Conservation (phyloP, 2,113 vertebrate species). For the Gila orcuttii region DNA sequence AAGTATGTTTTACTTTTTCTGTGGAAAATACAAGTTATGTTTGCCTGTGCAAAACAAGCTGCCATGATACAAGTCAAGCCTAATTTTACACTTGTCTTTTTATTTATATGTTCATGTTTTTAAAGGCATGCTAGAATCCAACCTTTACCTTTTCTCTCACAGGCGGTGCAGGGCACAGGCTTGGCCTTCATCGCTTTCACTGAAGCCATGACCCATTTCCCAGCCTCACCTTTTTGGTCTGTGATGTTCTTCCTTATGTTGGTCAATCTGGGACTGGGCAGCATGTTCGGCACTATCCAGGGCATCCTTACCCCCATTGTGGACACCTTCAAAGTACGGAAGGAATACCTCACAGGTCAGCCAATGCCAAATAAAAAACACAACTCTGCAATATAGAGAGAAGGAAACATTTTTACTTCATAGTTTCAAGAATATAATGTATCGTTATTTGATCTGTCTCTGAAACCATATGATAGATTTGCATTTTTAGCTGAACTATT, state of each 20-base stretch:
- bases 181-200: slow-evolving; percentile 98
- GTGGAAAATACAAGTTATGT: neutral
- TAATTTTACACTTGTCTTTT: neutral
- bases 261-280: slow-evolving; percentile 93
- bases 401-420: neutral
- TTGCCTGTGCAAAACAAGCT: neutral
- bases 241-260: slow-evolving; percentile 99
- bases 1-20: neutral
- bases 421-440: neutral
- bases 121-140: neutral
- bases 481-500: neutral
- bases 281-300: slow-evolving; percentile 98
- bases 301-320: slow-evolving; percentile 93
- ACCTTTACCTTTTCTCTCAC: slow-evolving; percentile 30
- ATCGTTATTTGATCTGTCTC: neutral
- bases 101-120: neutral
- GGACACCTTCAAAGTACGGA: slow-evolving; percentile 94
- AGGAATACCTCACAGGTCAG: slow-evolving; percentile 90
- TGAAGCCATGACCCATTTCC: slow-evolving; percentile 98
- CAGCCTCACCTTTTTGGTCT: slow-evolving; percentile 97
- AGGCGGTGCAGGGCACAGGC: slow-evolving; percentile 96
- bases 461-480: neutral
- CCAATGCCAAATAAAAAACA: neutral
- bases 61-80: neutral
- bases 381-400: neutral